Evolutionary conservation across 2,888 invertebrate genomes (phyloP), one percentile per base, ranked within the genome.

Genomic region (Sinodicranocentrus sp.): DNA sequence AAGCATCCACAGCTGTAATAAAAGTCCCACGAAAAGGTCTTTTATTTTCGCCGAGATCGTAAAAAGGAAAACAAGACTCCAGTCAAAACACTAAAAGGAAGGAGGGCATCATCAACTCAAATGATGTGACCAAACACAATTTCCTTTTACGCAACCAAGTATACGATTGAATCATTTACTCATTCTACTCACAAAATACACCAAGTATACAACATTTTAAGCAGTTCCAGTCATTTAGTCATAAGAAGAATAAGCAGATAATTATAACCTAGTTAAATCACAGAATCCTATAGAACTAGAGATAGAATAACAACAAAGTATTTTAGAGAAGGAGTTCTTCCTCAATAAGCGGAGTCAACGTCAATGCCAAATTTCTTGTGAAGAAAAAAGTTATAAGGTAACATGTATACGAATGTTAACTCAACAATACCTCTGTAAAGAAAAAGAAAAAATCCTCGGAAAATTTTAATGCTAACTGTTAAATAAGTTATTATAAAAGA

Each of bases 81-180:
- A n/a, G 48, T n/a, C n/a, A n/a, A n/a, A n/a, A n/a, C n/a, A n/a
- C n/a, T n/a, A n/a, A 48, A 17, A 23, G 23, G 26, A 5, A 15
- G 13, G 21, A 52, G 17, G 3, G 23, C 23, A 25, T 54, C 39
- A 13, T 17, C 17, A 33, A 26, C 33, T 10, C 33, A 33, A 33
- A 75, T 33, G 52, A 76, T 77, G 68, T 77, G 68, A 77, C 52
- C 57, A 48, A 59, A 52, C 65, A 63, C 17, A 57, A 26, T 73
- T 25, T 28, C 48, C n/a, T 28, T 57, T 77, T 77, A 83, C 73
- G 86, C 82, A 87, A 87, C 86, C 82, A 87, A 87, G 86, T 87
- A 87, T 87, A 87, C 86, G 86, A 87, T 82, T 75, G 61, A 67
- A 77, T 77, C 77, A 77, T 77, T 77, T 77, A 61, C 75, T 78